Conservation (phyloP, 2,888 invertebrate species). For the Halictus quadricinctus region DNA sequence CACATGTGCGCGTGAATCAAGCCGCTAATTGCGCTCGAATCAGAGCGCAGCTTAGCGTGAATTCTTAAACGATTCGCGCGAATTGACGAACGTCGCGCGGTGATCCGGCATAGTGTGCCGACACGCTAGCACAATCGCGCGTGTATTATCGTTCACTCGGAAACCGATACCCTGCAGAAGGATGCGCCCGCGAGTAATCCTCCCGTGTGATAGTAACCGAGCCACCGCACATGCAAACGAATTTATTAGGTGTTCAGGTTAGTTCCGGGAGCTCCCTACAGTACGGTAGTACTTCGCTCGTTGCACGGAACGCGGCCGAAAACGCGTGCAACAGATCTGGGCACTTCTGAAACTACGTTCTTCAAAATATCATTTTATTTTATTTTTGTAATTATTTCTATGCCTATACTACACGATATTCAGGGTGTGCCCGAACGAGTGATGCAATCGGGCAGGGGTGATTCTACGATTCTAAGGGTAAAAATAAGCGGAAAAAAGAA, state of each 20-base stretch:
- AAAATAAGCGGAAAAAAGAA: no score
- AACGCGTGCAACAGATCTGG: background rate
- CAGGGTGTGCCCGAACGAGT: no score
- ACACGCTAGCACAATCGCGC: background rate
- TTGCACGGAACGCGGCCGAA: background rate
- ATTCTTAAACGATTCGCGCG: constrained; percentile 45
- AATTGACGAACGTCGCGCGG: background rate
- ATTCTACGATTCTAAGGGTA: no score
- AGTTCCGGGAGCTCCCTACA: background rate
- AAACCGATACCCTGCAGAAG: constrained; percentile 12
- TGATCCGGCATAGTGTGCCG: background rate
- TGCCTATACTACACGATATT: no score
- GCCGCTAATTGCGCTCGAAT: constrained; percentile 41
- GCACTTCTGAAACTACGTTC: background rate
- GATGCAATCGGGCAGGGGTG: no score
- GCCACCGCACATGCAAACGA: background rate
- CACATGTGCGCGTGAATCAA: constrained; percentile 21
- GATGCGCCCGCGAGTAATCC: background rate
- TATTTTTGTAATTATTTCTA: no score
- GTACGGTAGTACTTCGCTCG: background rate
- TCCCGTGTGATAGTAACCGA: background rate
- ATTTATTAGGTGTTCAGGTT: background rate
- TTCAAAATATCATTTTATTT: no score
- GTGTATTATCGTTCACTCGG: background rate
- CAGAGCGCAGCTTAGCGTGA: constrained; percentile 40